Percentiles rank a stretch among this genome's conserved stretches.
Conservation (phyloP, 2,797 vertebrate species). For the Poeciliopsis turneri region DNA sequence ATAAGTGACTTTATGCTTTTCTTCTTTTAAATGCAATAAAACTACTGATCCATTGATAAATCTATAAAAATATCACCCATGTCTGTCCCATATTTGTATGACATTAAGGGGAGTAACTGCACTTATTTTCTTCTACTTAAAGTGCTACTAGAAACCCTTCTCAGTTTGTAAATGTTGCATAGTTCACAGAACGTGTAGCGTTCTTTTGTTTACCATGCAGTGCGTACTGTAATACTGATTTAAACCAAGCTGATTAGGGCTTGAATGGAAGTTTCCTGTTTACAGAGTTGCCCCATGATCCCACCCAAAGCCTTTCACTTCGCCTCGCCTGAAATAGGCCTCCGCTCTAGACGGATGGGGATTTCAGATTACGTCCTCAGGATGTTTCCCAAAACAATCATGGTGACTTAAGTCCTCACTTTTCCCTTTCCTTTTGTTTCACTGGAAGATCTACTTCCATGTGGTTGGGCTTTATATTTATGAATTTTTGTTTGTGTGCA, state of each 20-base stretch:
- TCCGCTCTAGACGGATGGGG: slow-evolving; percentile 51
- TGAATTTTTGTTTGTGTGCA: background rate
- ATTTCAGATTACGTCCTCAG: slow-evolving; percentile 77
- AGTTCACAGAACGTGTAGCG: background rate
- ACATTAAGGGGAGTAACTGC: background rate
- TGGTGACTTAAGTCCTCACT: slow-evolving; percentile 34
- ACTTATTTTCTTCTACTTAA: background rate
- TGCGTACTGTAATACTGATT: slow-evolving; percentile 6
- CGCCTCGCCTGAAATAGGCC: slow-evolving; percentile 55
- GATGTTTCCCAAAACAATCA: slow-evolving; percentile 78
- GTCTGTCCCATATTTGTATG: background rate
- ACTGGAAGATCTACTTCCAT: background rate
- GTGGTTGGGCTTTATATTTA: background rate
- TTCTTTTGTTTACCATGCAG: slow-evolving; percentile 16
- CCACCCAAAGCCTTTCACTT: slow-evolving; percentile 70
- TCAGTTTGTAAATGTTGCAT: background rate
- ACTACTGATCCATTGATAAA: background rate
- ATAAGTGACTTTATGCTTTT: background rate
- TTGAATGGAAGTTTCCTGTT: slow-evolving; percentile 78
- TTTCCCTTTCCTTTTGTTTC: slow-evolving; percentile 34
- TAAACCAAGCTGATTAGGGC: slow-evolving; percentile 7
- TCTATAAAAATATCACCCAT: background rate
- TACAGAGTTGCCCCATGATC: slow-evolving; percentile 67
- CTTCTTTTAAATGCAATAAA: background rate
- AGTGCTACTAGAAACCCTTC: background rate